Conservation (phyloP, 2,888 invertebrate species). For the Amphipyra berbera region DNA sequence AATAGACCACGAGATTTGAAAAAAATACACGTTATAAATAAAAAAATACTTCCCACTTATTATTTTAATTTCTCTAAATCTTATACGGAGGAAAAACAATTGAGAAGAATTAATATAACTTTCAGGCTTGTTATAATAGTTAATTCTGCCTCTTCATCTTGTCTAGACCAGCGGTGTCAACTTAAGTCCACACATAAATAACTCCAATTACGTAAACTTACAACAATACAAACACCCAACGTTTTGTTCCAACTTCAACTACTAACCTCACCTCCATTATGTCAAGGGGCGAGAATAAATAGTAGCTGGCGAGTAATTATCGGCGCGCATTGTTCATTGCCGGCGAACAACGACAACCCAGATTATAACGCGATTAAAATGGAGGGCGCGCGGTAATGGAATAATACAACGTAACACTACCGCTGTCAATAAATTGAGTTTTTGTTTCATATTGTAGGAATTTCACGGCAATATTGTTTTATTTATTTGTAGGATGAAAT, state of each 20-base stretch:
- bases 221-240: conserved; percentile 17
- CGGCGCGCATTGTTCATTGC: conserved; percentile 69
- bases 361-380: conserved; percentile 68
- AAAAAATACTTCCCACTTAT: too few species aligned
- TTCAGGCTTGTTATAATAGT: background rate
- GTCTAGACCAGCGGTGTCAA: background rate
- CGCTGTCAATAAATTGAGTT: conserved; percentile 52
- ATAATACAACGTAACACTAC: conserved; percentile 56
- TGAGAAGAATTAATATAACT: too few species aligned
- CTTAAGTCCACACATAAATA: conserved; percentile 7
- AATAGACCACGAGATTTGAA: too few species aligned
- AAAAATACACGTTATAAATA: too few species aligned
- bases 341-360: conserved; percentile 67
- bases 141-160: background rate
- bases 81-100: too few species aligned
- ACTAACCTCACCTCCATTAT: conserved; percentile 29
- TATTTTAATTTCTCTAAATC: too few species aligned
- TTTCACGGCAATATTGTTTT: conserved; percentile 25
- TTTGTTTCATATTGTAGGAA: conserved; percentile 21
- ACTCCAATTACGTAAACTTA: conserved; percentile 8
- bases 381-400: conserved; percentile 56
- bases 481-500: background rate
- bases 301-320: conserved; percentile 73
- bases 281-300: conserved; percentile 62
- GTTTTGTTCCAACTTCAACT: conserved; percentile 41